Percentiles rank a stretch among this genome's conserved stretches.
Evolutionary conservation across 2,888 invertebrate species (phyloP).

Genomic region (Malacosoma neustria): DNA sequence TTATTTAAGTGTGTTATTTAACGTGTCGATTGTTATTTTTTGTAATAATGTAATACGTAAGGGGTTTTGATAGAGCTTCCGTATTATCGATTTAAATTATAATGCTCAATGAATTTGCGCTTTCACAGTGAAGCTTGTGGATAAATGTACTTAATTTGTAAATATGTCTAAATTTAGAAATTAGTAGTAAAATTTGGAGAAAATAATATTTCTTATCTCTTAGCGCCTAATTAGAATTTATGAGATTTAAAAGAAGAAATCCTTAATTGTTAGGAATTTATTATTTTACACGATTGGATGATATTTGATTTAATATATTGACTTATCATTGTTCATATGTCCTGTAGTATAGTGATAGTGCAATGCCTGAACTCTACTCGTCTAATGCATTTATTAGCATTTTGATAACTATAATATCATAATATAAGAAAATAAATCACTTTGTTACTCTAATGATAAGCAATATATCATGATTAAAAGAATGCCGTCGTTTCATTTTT

Average conservation of each 20-base stretch:
- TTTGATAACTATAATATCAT: constrained; percentile 55
- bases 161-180: constrained; percentile 66
- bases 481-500: constrained; percentile 25
- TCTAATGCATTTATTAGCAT: constrained; percentile 73
- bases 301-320: constrained; percentile 56
- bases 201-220: constrained; percentile 51
- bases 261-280: constrained; percentile 49
- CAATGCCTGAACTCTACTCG: constrained; percentile 55
- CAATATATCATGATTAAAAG: constrained; percentile 70
- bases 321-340: constrained; percentile 45
- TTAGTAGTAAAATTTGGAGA: constrained; percentile 55
- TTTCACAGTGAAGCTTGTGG: constrained; percentile 64
- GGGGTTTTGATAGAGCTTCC: constrained; percentile 42
- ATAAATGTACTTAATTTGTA: constrained; percentile 48
- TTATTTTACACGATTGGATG: constrained; percentile 59
- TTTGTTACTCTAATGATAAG: constrained; percentile 72
- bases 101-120: constrained; percentile 70
- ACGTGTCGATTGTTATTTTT: constrained; percentile 54
- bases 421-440: constrained; percentile 52
- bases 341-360: constrained; percentile 60
- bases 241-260: constrained; percentile 60
- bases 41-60: constrained; percentile 28
- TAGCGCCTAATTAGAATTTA: constrained; percentile 68
- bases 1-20: constrained; percentile 68
- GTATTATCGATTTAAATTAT: constrained; percentile 39